phyloP scores from a whole-genome alignment of 2,113 vertebrate species.

The Pavo muticus region DNA sequence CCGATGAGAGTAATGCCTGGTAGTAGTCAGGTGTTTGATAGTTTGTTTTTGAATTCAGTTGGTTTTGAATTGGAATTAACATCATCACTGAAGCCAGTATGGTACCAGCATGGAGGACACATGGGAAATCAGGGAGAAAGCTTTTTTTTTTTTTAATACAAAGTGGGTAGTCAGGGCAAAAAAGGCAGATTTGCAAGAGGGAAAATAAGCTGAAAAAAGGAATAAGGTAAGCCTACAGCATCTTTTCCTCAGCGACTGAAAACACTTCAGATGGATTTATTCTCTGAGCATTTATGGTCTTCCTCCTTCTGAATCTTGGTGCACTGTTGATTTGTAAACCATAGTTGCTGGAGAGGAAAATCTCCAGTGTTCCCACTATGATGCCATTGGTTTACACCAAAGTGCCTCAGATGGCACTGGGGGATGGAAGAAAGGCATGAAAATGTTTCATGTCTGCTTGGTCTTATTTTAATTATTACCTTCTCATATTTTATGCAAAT shows the following conservation, averaged over 20 bases:
- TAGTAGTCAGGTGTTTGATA: not conserved
- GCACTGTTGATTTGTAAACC: not conserved
- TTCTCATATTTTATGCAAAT: slow-evolving; percentile 2
- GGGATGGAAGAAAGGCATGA: not conserved
- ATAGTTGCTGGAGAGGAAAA: not conserved
- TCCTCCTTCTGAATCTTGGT: not conserved
- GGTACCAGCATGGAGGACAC: rapidly evolving
- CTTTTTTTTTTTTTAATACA: not conserved
- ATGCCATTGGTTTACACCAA: not conserved
- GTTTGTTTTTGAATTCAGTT: not conserved
- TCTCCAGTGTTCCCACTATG: not conserved
- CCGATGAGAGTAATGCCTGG: not conserved
- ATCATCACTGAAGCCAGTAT: not conserved
- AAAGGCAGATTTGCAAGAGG: not conserved
- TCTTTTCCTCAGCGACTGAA: not conserved
- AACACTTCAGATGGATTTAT: not conserved
- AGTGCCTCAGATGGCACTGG: not conserved
- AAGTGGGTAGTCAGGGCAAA: not conserved
- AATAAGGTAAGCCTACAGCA: not conserved
- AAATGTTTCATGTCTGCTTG: not conserved
- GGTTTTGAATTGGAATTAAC: not conserved
- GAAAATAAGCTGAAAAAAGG: not conserved
- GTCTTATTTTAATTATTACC: not conserved
- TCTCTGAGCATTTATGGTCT: not conserved
- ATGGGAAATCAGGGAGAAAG: not conserved